phyloP scores from a whole-genome alignment of 2,888 invertebrate genomes.

The Anagyrus pseudococci region DNA sequence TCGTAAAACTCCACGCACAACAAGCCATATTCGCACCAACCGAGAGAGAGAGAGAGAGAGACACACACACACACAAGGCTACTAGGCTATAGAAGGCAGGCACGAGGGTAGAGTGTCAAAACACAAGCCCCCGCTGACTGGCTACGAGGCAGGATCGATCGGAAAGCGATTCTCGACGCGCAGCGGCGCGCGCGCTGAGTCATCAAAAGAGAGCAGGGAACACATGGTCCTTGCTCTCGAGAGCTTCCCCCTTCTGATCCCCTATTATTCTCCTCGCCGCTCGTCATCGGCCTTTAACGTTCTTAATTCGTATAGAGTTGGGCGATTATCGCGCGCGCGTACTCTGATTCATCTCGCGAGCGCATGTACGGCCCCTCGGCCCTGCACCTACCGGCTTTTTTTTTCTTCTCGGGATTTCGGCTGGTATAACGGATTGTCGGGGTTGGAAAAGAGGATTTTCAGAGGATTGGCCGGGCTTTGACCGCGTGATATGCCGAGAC shows the following conservation, averaged over 20 bases:
- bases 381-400: too few species aligned
- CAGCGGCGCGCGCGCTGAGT: conserved; percentile 4
- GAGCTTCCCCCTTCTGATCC: too few species aligned
- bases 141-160: conserved; percentile 16
- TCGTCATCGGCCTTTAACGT: background rate
- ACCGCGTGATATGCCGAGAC: too few species aligned
- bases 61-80: too few species aligned
- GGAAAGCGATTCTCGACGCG: conserved; percentile 19
- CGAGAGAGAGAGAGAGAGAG: too few species aligned
- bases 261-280: too few species aligned
- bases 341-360: conserved; percentile 18
- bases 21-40: too few species aligned
- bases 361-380: too few species aligned
- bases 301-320: conserved; percentile 5
- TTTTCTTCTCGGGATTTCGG: too few species aligned
- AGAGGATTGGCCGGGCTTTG: background rate
- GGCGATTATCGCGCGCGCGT: conserved; percentile 4
- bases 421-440: too few species aligned
- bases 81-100: background rate
- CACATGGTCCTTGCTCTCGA: background rate
- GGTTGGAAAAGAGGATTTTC: too few species aligned
- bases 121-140: background rate
- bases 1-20: too few species aligned
- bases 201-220: background rate
- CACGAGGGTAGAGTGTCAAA: conserved; percentile 4